Evolutionary conservation across 1,140 invertebrate species (phyloP), one percentile per base, ranked within the genome.

Genomic region (Archegozetes longisetosus): DNA sequence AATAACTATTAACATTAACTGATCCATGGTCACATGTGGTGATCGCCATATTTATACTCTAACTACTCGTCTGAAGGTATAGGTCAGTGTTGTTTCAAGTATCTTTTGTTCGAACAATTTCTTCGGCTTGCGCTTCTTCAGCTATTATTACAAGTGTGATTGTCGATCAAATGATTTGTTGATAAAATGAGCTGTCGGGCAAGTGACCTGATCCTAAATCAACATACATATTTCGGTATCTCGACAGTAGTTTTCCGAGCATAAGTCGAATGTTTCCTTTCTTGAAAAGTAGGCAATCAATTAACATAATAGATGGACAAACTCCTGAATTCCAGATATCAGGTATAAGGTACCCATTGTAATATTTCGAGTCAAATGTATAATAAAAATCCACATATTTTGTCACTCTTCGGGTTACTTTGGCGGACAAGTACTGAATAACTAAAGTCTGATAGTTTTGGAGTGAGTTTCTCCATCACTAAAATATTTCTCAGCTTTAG

Each of bases 221-320:
- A n/a, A n/a, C n/a, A n/a, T n/a, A n/a, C n/a, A n/a, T n/a, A n/a
- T n/a, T n/a, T n/a, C n/a, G n/a, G n/a, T n/a, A n/a, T 20, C 24
- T 40, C 9, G 17, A 14, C 27, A 58, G 20, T 46, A 60, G 58
- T 23, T 29, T 23, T 2, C 50, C 4, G 17, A 59, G 50, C 12
- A 59, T 17, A 6, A 20, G 60, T 22, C n/a, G 9, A 22, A 17
- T 50, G 27, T 59, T 27, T 4, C 52, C 24, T 9, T 3, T 12
- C 2, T 14, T 3, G 57, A 70, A 75, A 0, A 73, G 71, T 70
- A 73, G 71, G 1, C 63, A 24, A 32, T 62, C 60, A 46, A 61
- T 68, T 3, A 69, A 24, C 20, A 70, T 66, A 13, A 70, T 64
- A 52, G 66, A 69, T 2, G 70, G 57, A 32, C 69, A 68, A 20